Base-by-base conservation (phyloP, 92 coral and sea anemone species). In the Palythoa grandiflora region DNA sequence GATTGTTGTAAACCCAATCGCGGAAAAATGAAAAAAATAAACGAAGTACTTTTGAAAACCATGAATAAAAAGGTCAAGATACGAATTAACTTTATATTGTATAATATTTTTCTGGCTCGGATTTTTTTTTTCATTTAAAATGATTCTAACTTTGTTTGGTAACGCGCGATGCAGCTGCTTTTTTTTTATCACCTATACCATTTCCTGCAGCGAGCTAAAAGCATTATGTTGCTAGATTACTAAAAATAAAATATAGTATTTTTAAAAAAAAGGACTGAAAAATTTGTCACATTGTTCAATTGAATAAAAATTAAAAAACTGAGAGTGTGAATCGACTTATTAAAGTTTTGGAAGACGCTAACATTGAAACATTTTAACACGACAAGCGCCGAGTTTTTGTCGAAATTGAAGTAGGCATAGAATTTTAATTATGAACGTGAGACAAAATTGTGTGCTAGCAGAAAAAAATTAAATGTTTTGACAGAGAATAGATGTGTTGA, bases 401-500 rank as follows among this genome's bases (percentile, higher is more conserved):
- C 80, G 37, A 76, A 51, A 19, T 77, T 77, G 59, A 52, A 77
- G 50, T n/a, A 81, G 75, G 44, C 86, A 81, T 63, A 19, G 74
- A 66, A 35, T 54, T 63, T 81, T 66, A 65, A 81, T 81, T 81
- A 81, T 47, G 59, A 55, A 65, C 85, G 13, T 63, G 16, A 52
- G 60, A 40, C 66, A 48, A 81, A 66, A 66, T 81, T 81, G 21
- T 65, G 57, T 81, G 60, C 75, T 66, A 51, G 55, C 86, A 66
- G 75, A 81, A 39, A 66, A 71, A 81, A 65, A 65, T 81, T 19
- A 68, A 66, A 81, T 81, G 86, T 81, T 81, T 81, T 81, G 75
- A 81, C 47, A 81, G 86, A 87, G 87, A 86, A 80, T 85, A 79
- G 88, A 59, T 80, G 88, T 90, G 88, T 90, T 90, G 90, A 90